A percentile compares a stretch with the other conserved stretches of the same genome.
Evolutionary conservation across 92 coral and sea anemone genomes (phyloP).

Genomic region (Plumapathes pennacea): DNA sequence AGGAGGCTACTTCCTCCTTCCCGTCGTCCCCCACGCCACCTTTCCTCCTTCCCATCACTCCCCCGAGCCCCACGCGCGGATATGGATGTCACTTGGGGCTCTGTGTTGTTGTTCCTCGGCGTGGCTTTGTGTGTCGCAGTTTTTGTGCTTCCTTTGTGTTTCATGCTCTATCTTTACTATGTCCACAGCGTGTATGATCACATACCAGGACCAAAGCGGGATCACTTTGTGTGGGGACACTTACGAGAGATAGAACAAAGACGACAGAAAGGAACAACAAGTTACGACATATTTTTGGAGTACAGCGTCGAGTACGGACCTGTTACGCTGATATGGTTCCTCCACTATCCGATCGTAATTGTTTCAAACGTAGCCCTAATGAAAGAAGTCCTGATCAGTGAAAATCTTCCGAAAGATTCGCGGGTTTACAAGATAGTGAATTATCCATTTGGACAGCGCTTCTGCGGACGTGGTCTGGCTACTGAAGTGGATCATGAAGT

Average conservation of each 20-base stretch:
- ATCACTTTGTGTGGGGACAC: constrained; percentile 64
- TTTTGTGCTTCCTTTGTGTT: constrained; percentile 52
- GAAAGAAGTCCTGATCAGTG: constrained; percentile 41
- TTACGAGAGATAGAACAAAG: constrained; percentile 23
- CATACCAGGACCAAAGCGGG: constrained; percentile 67
- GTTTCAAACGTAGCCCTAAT: constrained; percentile 50
- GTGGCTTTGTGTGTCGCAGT: constrained; percentile 18
- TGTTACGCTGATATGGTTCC: constrained; percentile 63
- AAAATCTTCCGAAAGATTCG: constrained; percentile 56
- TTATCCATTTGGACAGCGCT: constrained; percentile 70
- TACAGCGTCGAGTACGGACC: constrained; percentile 71
- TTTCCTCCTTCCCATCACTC: too few species aligned
- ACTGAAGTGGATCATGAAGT: constrained; percentile 31
- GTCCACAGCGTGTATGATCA: constrained; percentile 47
- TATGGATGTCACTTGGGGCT: too few species aligned
- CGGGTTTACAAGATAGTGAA: constrained; percentile 23
- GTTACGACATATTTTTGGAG: too few species aligned
- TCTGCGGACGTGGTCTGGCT: constrained; percentile 52
- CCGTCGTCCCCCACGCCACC: too few species aligned
- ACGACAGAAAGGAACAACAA: too few species aligned
- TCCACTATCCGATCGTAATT: constrained; percentile 62
- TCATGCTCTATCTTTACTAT: constrained; percentile 42
- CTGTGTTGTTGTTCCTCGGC: too few species aligned
- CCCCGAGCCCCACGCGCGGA: too few species aligned
- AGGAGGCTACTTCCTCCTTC: too few species aligned